Evolutionary conservation across 2,797 vertebrate genomes (phyloP).

Genomic region (Petrocephalus sullivani): DNA sequence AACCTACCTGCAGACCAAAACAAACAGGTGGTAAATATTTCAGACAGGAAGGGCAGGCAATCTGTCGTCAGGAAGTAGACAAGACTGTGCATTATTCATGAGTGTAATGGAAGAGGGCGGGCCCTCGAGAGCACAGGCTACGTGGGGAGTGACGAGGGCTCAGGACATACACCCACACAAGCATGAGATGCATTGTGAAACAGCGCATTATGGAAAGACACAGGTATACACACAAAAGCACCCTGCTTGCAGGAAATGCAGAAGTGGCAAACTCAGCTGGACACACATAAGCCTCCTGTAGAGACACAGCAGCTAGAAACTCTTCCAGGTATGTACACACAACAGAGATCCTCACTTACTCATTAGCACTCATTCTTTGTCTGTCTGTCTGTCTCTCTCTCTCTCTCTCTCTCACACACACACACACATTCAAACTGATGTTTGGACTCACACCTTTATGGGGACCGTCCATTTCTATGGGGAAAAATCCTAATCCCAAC

Average conservation of each 20-base stretch:
- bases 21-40: conserved; percentile 69
- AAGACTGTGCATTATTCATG: conserved; percentile 74
- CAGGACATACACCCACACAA: not conserved
- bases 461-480: not conserved
- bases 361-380: too few relatives aligned
- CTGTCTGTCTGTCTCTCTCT: too few relatives aligned
- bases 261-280: not conserved
- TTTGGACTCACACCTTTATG: too few relatives aligned
- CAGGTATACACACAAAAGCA: not conserved
- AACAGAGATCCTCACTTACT: not conserved
- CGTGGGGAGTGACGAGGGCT: conserved; percentile 17
- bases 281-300: not conserved
- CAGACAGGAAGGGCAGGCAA: conserved; percentile 63
- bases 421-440: too few relatives aligned
- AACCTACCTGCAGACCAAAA: conserved; percentile 29
- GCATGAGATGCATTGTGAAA: not conserved
- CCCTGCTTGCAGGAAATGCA: not conserved
- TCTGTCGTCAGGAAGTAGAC: conserved; percentile 65
- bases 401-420: too few relatives aligned
- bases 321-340: not conserved
- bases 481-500: not conserved
- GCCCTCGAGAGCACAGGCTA: conserved; percentile 35
- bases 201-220: not conserved
- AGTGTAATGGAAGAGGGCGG: conserved; percentile 59
- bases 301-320: not conserved